Evolutionary conservation across 1,140 invertebrate species (phyloP).

Genomic region (Pinna nobilis): DNA sequence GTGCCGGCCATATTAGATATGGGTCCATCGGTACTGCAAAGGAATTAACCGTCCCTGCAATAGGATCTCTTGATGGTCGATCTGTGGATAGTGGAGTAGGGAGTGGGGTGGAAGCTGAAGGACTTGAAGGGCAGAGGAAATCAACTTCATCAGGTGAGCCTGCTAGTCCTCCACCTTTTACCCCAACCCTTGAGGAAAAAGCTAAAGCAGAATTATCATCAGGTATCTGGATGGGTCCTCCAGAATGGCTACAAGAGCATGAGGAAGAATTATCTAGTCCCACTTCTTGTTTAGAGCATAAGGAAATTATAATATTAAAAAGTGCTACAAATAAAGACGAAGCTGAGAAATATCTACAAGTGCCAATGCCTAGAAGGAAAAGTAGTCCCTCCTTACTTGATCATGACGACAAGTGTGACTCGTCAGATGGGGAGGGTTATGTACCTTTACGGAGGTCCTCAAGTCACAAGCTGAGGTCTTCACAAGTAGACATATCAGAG

Average conservation of each 20-base stretch:
- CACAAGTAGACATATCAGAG: constrained; percentile 28
- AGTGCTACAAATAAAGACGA: constrained; percentile 24
- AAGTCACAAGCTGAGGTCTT: constrained; percentile 61
- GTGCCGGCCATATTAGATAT: constrained; percentile 46
- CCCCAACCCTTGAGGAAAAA: constrained; percentile 39
- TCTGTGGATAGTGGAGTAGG: constrained; percentile 64
- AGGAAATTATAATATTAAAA: constrained; percentile 44
- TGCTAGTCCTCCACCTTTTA: constrained; percentile 56
- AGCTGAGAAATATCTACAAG: constrained; percentile 49
- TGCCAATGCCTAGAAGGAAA: constrained; percentile 59
- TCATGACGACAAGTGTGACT: constrained; percentile 52
- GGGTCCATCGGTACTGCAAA: constrained; percentile 41
- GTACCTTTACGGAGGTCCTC: constrained; percentile 53
- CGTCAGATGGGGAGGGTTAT: constrained; percentile 42
- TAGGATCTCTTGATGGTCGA: constrained; percentile 46
- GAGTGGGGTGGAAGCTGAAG: constrained; percentile 57
- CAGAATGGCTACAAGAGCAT: constrained; percentile 67
- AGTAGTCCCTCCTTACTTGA: constrained; percentile 62
- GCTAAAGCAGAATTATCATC: constrained; percentile 48
- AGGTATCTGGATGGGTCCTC: constrained; percentile 70
- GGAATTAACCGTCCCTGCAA: constrained; percentile 56
- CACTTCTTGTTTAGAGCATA: constrained; percentile 26
- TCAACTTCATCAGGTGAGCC: constrained; percentile 61
- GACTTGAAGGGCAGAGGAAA: constrained; percentile 48
- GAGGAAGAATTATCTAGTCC: constrained; percentile 38